phyloP scores from a whole-genome alignment of 2,888 invertebrate species.

The Xanthia togata region DNA sequence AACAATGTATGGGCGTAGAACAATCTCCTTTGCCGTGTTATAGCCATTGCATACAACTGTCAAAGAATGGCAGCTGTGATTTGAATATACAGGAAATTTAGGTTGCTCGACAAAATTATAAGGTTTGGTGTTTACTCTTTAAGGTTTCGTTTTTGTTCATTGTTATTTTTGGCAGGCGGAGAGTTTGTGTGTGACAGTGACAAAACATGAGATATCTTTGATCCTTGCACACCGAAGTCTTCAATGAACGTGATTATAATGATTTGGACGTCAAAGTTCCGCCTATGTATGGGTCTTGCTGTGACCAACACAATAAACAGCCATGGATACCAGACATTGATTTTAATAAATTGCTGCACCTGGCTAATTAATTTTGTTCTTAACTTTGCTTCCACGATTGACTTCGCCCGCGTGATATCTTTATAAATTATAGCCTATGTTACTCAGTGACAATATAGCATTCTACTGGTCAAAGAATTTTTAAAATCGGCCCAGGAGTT shows the following conservation, averaged over 20 bases:
- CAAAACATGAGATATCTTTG: neutral
- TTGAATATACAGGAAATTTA: neutral
- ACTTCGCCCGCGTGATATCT: too few relatives aligned
- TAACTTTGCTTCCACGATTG: too few relatives aligned
- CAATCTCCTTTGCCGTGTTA: neutral
- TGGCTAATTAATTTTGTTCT: neutral
- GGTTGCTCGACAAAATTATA: neutral
- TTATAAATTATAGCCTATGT: too few relatives aligned
- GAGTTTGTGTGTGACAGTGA: neutral
- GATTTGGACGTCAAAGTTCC: neutral
- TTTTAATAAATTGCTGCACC: neutral
- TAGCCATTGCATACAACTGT: neutral
- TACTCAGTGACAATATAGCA: too few relatives aligned
- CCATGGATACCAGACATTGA: too few relatives aligned
- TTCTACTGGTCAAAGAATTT: too few relatives aligned
- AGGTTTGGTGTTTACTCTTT: too few relatives aligned
- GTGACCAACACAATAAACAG: too few relatives aligned
- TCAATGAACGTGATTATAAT: neutral
- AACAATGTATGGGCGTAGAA: too few relatives aligned
- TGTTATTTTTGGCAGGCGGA: too few relatives aligned
- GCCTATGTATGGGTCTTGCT: neutral
- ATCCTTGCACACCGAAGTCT: neutral
- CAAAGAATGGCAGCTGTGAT: neutral
- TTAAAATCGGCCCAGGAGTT: too few relatives aligned
- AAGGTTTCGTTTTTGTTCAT: too few relatives aligned